Conservation (phyloP, 1,140 invertebrate genomes). For the Zaprionus nigranus region DNA sequence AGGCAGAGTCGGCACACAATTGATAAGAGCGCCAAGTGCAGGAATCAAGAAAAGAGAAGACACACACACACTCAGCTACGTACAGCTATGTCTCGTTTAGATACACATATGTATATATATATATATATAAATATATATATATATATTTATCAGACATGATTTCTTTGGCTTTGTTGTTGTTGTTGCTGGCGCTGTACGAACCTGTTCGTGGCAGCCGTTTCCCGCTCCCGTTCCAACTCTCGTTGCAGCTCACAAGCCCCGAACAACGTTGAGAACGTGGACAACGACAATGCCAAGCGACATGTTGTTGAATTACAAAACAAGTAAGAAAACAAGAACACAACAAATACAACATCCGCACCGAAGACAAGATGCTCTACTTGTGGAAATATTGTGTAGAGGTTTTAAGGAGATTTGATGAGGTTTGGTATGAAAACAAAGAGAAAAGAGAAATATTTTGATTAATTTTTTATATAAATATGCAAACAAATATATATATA, state of each 20-base stretch:
- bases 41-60: conserved; percentile 51
- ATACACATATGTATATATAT: conserved; percentile 12
- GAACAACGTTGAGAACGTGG: conserved; percentile 46
- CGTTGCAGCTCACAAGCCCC: conserved; percentile 38
- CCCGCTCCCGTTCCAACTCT: background rate
- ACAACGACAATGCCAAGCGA: conserved; percentile 63
- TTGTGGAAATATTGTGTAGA: no score
- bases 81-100: conserved; percentile 11
- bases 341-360: conserved; percentile 29
- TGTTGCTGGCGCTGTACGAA: conserved; percentile 51
- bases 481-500: no score
- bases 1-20: conserved; percentile 59
- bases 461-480: no score
- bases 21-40: conserved; percentile 73
- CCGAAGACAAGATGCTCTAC: conserved; percentile 45
- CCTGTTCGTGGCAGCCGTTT: conserved; percentile 55
- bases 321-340: conserved; percentile 48
- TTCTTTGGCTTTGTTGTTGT: conserved; percentile 67
- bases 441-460: no score
- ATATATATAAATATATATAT: conserved; percentile 25
- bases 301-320: conserved; percentile 79
- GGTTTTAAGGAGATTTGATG: no score
- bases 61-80: conserved; percentile 14
- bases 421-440: no score
- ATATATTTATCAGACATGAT: conserved; percentile 77